A percentile compares a stretch with the other conserved stretches of the same genome.
Evolutionary conservation across 2,888 invertebrate genomes (phyloP).

Genomic region (Aspidiotus destructor): DNA sequence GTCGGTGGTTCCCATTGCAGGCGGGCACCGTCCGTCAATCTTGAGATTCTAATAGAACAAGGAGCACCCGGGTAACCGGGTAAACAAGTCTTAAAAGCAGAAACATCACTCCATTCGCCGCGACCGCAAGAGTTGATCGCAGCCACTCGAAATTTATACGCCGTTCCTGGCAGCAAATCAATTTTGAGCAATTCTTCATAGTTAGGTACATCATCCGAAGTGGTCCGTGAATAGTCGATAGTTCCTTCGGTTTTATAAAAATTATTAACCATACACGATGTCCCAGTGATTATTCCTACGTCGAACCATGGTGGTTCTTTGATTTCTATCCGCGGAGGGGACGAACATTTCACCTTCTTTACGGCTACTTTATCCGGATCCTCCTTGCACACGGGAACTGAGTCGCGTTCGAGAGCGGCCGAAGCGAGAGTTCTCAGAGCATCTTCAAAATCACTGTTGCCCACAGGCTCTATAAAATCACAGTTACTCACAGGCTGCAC

Average conservation of each 20-base stretch:
- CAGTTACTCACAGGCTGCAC: background rate
- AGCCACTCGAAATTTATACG: conserved; percentile 60
- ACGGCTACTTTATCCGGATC: conserved; percentile 40
- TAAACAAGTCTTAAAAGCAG: conserved; percentile 92
- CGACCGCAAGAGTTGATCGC: conserved; percentile 71
- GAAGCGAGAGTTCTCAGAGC: conserved; percentile 45
- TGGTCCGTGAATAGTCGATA: conserved; percentile 40
- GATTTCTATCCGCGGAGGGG: background rate
- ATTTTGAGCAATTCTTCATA: conserved; percentile 44
- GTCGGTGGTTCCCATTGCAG: conserved; percentile 97
- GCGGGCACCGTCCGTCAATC: conserved; percentile 88
- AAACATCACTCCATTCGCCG: conserved; percentile 86
- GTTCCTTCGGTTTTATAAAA: conserved; percentile 37
- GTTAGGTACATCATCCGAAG: conserved; percentile 45
- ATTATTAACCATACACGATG: conserved; percentile 47
- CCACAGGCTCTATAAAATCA: conserved; percentile 6
- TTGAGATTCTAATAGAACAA: conserved; percentile 96
- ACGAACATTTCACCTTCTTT: conserved; percentile 16
- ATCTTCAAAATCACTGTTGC: conserved; percentile 38
- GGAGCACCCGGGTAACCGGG: conserved; percentile 98
- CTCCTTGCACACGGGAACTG: conserved; percentile 10
- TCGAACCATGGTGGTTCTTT: conserved; percentile 63
- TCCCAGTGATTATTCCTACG: conserved; percentile 82
- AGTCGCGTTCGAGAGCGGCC: conserved; percentile 41
- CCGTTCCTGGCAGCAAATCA: conserved; percentile 51